Evolutionary conservation across 2,797 vertebrate genomes (phyloP).

Genomic region (Megalops cyprinoides): DNA sequence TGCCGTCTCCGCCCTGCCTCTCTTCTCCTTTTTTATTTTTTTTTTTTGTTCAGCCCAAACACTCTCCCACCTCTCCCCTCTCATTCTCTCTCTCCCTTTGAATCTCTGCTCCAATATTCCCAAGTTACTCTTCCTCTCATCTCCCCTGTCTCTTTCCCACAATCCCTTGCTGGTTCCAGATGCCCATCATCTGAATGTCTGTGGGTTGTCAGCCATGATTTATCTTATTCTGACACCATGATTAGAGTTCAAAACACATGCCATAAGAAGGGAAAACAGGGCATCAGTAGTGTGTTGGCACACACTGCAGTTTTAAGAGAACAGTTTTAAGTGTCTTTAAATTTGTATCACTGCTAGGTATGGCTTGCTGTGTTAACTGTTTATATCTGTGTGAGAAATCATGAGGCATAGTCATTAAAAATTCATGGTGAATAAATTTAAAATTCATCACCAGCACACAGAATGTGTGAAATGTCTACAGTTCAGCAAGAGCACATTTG

Average conservation of each 20-base stretch:
- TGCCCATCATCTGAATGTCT: background rate
- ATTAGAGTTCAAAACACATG: background rate
- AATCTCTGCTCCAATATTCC: no score
- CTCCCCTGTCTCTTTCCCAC: background rate
- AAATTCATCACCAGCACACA: background rate
- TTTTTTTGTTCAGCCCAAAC: background rate
- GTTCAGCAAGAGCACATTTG: background rate
- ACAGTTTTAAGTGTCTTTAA: background rate
- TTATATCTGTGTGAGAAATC: background rate
- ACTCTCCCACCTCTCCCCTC: background rate
- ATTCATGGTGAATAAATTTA: background rate
- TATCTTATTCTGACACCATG: background rate
- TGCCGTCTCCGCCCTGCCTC: background rate
- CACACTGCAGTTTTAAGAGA: no score
- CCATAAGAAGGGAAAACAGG: no score
- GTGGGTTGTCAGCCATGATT: background rate
- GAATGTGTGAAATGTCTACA: background rate
- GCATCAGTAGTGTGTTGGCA: no score
- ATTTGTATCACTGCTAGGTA: background rate
- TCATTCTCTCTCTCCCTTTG: background rate
- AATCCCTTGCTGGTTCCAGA: slow-evolving; percentile 17
- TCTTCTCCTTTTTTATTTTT: background rate
- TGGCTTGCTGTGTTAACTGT: background rate
- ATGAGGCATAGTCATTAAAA: background rate
- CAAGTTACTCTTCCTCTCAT: background rate